phyloP scores from a whole-genome alignment of 2,113 vertebrate species.

The Tor tambroides region DNA sequence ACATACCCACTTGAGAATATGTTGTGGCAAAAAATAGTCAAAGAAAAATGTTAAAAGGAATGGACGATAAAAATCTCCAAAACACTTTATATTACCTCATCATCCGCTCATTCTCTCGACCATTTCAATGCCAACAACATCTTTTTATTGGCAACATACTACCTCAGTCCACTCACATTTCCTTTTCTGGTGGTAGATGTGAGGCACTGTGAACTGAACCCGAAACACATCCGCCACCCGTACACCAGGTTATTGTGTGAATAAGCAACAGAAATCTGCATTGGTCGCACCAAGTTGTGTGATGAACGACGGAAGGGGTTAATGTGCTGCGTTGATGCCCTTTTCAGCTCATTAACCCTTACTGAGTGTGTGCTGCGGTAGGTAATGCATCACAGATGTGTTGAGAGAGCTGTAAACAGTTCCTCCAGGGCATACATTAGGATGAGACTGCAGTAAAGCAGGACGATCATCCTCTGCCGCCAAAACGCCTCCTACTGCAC shows the following conservation, averaged over 20 bases:
- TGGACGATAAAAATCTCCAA: background rate
- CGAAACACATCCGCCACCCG: slow-evolving; percentile 19
- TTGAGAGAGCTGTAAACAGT: slow-evolving; percentile 68
- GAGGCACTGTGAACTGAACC: background rate
- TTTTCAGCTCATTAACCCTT: slow-evolving; percentile 47
- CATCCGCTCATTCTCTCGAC: background rate
- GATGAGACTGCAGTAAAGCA: slow-evolving; percentile 56
- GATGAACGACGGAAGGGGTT: slow-evolving; percentile 57
- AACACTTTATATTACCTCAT: background rate
- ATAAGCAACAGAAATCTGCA: slow-evolving; percentile 1
- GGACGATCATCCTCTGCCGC: background rate
- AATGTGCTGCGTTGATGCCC: slow-evolving; percentile 55
- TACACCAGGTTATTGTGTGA: background rate
- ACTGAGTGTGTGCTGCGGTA: slow-evolving; percentile 54
- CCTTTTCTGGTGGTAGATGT: slow-evolving; percentile 19
- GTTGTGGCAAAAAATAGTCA: slow-evolving; percentile 1
- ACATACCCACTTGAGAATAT: background rate
- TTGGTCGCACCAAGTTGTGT: background rate
- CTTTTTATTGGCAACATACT: slow-evolving; percentile 1
- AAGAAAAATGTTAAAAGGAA: background rate
- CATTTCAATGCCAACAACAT: background rate
- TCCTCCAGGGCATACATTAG: slow-evolving; percentile 58
- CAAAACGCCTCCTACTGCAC: background rate
- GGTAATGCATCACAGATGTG: slow-evolving; percentile 73
- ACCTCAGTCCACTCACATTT: background rate